phyloP scores from a whole-genome alignment of 23 tunicate genomes.

The Oikopleura albicans region DNA sequence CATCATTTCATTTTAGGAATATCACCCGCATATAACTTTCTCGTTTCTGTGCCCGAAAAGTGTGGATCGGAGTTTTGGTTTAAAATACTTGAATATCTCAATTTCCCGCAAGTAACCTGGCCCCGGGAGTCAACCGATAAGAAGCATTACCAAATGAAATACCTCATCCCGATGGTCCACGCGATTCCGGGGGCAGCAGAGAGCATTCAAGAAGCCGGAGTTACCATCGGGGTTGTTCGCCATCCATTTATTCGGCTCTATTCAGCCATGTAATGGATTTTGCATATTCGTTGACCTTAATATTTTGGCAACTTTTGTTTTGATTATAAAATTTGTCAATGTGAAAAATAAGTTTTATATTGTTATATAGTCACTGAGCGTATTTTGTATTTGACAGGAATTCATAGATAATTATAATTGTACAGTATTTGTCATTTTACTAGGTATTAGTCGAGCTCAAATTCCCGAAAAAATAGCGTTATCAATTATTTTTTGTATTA shows the following conservation, averaged over 20 bases:
- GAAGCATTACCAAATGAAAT: background rate
- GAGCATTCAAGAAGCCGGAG: background rate
- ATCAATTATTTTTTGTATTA: too few relatives aligned
- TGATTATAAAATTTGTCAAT: too few relatives aligned
- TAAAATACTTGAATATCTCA: background rate
- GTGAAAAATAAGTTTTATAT: too few relatives aligned
- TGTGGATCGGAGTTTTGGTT: conserved; percentile 16
- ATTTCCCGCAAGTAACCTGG: background rate
- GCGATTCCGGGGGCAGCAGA: background rate
- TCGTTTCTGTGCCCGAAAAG: conserved; percentile 11
- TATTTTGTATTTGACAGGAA: too few relatives aligned
- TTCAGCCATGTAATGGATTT: too few relatives aligned
- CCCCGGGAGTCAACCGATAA: background rate
- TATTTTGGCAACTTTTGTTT: too few relatives aligned
- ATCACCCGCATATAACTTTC: background rate
- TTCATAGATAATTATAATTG: too few relatives aligned
- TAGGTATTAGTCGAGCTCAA: too few relatives aligned
- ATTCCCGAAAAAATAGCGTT: too few relatives aligned
- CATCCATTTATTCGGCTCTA: conserved; percentile 6
- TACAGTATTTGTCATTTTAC: too few relatives aligned
- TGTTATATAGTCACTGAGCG: too few relatives aligned
- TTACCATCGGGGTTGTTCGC: background rate
- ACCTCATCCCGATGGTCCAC: background rate
- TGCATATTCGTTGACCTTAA: too few relatives aligned
- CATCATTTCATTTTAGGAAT: background rate